Base-by-base conservation (phyloP, 2,113 vertebrate species). In the Callospermophilus lateralis region DNA sequence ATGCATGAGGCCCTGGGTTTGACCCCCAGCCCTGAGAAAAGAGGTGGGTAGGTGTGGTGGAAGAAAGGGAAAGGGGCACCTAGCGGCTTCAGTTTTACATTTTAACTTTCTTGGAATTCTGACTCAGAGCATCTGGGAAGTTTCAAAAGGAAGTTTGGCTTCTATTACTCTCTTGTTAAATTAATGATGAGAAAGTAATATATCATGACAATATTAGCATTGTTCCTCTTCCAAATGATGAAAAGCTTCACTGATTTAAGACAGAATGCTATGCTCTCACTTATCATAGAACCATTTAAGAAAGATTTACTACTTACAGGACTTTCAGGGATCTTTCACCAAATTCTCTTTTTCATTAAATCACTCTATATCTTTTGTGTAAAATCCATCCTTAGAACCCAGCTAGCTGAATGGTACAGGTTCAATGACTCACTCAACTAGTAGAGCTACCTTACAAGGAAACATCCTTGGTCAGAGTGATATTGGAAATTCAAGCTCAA, bases 311-410 rank as follows among this genome's bases (percentile, higher is more conserved):
- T 42, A 84, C 3, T 30, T 67, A 61, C 58, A 90, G 70, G 51
- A 17, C 13, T 68, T 76, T 51, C 45, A 6, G 78, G 34, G 42
- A 58, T 74, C 51, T 92, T 89, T 20, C 81, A 20, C 61, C 80
- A 93, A 95, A 92, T 30, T 74, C 4, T 58, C 48, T 67, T 96
- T 96, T 37, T 45, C n/a, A 89, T 80, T 72, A 32, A 42, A 20
- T 77, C 70, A 65, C 22, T 55, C 37, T 16, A 89, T 93, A 61
- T 78, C 61, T n/a, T 81, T 84, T 70, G 22, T 17, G 45, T 67
- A 73, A 96, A 95, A 61, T 32, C 42, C 61, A 65, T 58, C 67
- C 58, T 30, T 45, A 84, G 24, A 76, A 17, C n/a, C 42, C 39
- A 76, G 87, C 13, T 78, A 92, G 70, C 68, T 74, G 45, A 73